phyloP scores from a whole-genome alignment of 1,140 invertebrate genomes.

The Saccostrea cuccullata region DNA sequence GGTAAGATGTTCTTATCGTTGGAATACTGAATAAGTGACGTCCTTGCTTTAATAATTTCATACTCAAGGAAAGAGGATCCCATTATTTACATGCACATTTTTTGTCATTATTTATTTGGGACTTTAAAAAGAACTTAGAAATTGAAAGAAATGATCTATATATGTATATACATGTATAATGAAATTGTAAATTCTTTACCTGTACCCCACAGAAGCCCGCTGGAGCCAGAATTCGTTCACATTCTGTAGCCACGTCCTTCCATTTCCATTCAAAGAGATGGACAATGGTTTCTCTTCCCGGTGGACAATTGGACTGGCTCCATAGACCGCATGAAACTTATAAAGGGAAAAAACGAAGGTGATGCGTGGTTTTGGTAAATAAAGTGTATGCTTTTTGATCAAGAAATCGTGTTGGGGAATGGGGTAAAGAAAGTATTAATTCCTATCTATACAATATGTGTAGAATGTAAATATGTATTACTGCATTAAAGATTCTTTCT shows the following conservation, averaged over 20 bases:
- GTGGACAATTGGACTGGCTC: not conserved
- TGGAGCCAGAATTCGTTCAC: constrained; percentile 87
- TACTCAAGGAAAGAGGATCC: too few relatives aligned
- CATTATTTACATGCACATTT: too few relatives aligned
- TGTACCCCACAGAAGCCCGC: constrained; percentile 79
- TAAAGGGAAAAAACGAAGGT: not conserved
- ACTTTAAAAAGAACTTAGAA: too few relatives aligned
- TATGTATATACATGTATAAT: too few relatives aligned
- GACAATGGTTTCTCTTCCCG: constrained; percentile 51
- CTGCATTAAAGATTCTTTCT: too few relatives aligned
- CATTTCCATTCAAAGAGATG: constrained; percentile 69
- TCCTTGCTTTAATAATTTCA: too few relatives aligned
- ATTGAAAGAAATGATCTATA: too few relatives aligned
- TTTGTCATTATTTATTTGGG: too few relatives aligned
- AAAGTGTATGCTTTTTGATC: not conserved
- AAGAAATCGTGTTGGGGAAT: not conserved
- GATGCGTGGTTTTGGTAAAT: not conserved
- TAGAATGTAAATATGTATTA: too few relatives aligned
- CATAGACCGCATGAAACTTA: not conserved
- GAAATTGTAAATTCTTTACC: constrained; percentile 30
- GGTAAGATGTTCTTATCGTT: too few relatives aligned
- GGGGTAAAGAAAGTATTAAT: not conserved
- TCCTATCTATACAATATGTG: too few relatives aligned
- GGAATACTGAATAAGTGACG: too few relatives aligned
- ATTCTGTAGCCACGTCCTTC: constrained; percentile 85